phyloP scores from a whole-genome alignment of 2,113 vertebrate species.

The Variabilichromis moorii region DNA sequence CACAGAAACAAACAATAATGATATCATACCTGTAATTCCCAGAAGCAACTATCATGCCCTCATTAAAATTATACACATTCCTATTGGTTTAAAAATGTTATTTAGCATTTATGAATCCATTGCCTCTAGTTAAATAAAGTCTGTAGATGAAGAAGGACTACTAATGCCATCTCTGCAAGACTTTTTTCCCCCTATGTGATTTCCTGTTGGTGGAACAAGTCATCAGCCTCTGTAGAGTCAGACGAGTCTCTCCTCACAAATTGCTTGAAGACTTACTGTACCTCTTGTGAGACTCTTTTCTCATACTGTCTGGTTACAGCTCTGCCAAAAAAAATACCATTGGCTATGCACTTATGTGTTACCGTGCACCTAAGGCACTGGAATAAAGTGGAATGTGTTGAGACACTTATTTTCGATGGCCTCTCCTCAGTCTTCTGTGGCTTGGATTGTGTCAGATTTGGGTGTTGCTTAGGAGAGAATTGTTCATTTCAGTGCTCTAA shows the following conservation, averaged over 20 bases:
- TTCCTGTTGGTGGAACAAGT: neutral
- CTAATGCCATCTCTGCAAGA: neutral
- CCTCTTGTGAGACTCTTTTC: neutral
- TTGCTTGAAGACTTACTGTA: neutral
- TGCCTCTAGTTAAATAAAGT: neutral
- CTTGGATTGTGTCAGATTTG: neutral
- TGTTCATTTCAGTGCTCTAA: neutral
- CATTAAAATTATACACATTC: neutral
- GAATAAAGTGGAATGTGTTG: neutral
- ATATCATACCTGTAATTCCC: neutral
- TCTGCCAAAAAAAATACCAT: neutral
- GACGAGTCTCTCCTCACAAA: neutral
- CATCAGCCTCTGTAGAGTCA: neutral
- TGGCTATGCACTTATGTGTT: neutral
- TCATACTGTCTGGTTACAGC: neutral
- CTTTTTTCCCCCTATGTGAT: neutral
- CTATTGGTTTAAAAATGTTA: neutral
- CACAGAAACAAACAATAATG: neutral
- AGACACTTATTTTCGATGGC: neutral
- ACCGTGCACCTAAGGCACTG: neutral
- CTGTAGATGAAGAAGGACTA: neutral
- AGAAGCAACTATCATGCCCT: neutral
- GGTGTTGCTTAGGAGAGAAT: neutral
- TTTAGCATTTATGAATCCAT: neutral
- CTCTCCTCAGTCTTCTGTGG: neutral